These are phyloP conservation scores for Myotis brandtii DNA, from an alignment of 2,113 vertebrate species.

Conservation along the genomic window DNA sequence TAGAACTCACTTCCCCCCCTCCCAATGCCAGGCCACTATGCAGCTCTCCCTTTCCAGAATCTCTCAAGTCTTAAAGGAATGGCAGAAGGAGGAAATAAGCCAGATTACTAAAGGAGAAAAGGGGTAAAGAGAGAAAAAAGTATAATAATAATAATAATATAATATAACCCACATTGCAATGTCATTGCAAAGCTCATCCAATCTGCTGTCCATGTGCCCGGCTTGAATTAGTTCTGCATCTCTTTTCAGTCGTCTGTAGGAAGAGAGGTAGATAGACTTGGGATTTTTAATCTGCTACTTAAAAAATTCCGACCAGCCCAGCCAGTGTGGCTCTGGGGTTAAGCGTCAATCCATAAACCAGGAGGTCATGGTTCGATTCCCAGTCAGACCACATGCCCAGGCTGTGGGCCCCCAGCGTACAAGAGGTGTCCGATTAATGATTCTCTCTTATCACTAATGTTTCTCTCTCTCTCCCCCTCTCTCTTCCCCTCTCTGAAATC, in stretches of 20 bases:
- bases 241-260: conserved; percentile 95
- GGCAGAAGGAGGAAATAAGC: not conserved
- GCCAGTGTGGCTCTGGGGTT: no score
- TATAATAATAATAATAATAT: conserved; percentile 63
- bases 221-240: conserved; percentile 97
- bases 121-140: not conserved
- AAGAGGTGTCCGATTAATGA: no score
- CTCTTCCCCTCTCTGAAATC: no score
- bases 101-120: conserved; percentile 8
- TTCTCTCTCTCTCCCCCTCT: no score
- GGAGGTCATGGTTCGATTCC: no score
- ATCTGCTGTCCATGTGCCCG: conserved; percentile 95
- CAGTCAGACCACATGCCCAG: no score
- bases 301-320: not conserved
- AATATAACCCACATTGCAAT: conserved; percentile 91
- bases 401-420: no score
- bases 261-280: conserved; percentile 47
- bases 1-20: not conserved
- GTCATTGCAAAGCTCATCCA: conserved; percentile 96
- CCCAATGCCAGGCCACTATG: not conserved
- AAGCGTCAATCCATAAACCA: no score
- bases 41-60: conserved; percentile 31
- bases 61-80: conserved; percentile 52
- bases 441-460: no score
- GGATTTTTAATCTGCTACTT: conserved; percentile 13